Evolutionary conservation across 2,113 vertebrate genomes (phyloP).

Genomic region (Esox niger): DNA sequence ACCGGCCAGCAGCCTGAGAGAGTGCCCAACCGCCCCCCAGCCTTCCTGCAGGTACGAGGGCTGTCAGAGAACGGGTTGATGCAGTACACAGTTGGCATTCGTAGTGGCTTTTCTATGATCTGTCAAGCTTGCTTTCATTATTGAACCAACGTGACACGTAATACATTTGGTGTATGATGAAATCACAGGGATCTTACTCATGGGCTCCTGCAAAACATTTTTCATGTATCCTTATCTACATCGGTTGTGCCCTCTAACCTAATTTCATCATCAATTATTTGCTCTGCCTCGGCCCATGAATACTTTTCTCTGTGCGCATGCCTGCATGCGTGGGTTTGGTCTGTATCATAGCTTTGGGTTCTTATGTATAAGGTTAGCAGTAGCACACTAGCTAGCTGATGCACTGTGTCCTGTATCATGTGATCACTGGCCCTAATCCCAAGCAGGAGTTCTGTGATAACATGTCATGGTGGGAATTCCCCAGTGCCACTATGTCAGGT

Average conservation of each 20-base stretch:
- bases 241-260: conserved; percentile 42
- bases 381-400: conserved; percentile 30
- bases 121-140: no score
- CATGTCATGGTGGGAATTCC: conserved; percentile 40
- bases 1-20: conserved; percentile 72
- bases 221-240: not conserved
- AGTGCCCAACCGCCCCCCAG: conserved; percentile 78
- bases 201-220: not conserved
- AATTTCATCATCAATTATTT: conserved; percentile 37
- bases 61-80: conserved; percentile 49
- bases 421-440: conserved; percentile 38
- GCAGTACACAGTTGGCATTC: not conserved
- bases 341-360: not conserved
- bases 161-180: not conserved
- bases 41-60: conserved; percentile 89
- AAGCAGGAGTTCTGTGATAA: conserved; percentile 22
- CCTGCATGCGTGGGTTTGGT: not conserved
- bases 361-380: conserved; percentile 28
- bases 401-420: conserved; percentile 37
- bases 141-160: no score
- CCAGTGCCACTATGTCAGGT: not conserved
- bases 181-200: not conserved
- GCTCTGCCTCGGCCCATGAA: not conserved
- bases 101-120: no score
- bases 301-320: not conserved